phyloP scores from a whole-genome alignment of 2,888 invertebrate genomes.

The Leucophenga maculata region DNA sequence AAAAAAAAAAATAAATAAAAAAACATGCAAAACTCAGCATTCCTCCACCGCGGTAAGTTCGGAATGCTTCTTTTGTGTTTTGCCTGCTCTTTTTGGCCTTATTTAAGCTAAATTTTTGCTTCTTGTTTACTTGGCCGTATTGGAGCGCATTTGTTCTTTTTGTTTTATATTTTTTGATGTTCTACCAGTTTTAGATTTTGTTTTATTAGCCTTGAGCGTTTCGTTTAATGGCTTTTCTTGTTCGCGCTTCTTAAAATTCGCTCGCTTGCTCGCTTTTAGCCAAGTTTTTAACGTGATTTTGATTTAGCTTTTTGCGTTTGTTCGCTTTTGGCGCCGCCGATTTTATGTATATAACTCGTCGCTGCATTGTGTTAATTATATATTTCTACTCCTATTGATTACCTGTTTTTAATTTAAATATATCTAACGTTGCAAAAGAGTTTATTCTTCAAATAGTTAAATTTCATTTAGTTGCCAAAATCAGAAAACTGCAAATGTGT shows the following conservation, averaged over 20 bases:
- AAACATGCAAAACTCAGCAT: conserved; percentile 74
- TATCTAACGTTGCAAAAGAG: not conserved
- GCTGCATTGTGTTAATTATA: conserved; percentile 31
- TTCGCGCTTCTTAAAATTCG: conserved; percentile 59
- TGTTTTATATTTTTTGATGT: conserved; percentile 47
- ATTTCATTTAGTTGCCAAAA: too few species aligned
- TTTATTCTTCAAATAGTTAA: too few species aligned
- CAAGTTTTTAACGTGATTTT: conserved; percentile 35
- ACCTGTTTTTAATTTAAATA: not conserved
- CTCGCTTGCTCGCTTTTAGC: conserved; percentile 37
- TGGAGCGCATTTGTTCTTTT: conserved; percentile 43
- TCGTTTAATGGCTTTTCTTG: conserved; percentile 48
- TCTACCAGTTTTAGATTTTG: conserved; percentile 43
- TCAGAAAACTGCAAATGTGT: conserved; percentile 8
- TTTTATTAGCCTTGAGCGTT: conserved; percentile 30
- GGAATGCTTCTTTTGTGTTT: conserved; percentile 65
- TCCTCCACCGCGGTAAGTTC: conserved; percentile 82
- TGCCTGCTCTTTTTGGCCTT: conserved; percentile 40
- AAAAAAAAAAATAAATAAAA: conserved; percentile 33
- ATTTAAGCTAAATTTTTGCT: conserved; percentile 44
- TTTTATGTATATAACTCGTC: conserved; percentile 29
- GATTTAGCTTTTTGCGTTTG: conserved; percentile 43
- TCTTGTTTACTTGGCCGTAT: conserved; percentile 37
- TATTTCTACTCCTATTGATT: too few species aligned
- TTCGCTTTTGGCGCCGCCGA: conserved; percentile 21